Percentiles rank a stretch among this genome's conserved stretches.
phyloP scores from a whole-genome alignment of 2,888 invertebrate genomes.

The Drosophila acutilabella region DNA sequence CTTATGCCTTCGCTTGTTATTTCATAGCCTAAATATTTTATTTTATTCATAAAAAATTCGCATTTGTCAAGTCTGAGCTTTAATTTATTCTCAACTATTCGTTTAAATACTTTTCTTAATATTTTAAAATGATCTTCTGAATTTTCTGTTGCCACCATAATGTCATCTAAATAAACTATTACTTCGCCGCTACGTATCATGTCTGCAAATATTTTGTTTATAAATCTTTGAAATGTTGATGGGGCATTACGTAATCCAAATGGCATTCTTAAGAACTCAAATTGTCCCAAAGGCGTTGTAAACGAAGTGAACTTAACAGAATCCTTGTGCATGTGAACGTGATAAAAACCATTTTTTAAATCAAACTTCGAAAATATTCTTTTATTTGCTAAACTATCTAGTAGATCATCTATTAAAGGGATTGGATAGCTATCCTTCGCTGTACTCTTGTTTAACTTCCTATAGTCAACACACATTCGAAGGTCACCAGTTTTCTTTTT shows the following conservation, averaged over 20 bases:
- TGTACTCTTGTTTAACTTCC: conserved; percentile 11
- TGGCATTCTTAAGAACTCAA: conserved; percentile 15
- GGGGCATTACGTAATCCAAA: conserved; percentile 17
- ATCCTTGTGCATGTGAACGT: conserved; percentile 16
- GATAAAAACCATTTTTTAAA: conserved; percentile 15
- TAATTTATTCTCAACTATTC: no score
- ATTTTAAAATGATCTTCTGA: no score
- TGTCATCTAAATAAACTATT: no score
- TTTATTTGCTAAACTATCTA: conserved; percentile 11
- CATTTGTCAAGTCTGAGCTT: no score
- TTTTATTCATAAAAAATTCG: no score
- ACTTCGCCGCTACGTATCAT: no score
- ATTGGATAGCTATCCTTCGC: conserved; percentile 27
- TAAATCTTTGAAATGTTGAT: conserved; percentile 3
- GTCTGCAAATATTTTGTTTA: conserved; percentile 8
- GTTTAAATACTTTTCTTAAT: no score
- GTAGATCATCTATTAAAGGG: conserved; percentile 23
- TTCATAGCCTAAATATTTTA: no score
- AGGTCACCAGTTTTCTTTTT: conserved; percentile 20
- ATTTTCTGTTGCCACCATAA: no score
- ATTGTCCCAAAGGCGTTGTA: conserved; percentile 24
- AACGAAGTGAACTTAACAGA: conserved; percentile 16
- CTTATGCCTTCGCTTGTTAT: no score
- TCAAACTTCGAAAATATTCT: conserved; percentile 16
- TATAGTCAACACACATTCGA: conserved; percentile 22